These are phyloP conservation scores for Ommatoiulus sabulosus DNA, from an alignment of 2,888 invertebrate genomes.

Conservation along the genomic window DNA sequence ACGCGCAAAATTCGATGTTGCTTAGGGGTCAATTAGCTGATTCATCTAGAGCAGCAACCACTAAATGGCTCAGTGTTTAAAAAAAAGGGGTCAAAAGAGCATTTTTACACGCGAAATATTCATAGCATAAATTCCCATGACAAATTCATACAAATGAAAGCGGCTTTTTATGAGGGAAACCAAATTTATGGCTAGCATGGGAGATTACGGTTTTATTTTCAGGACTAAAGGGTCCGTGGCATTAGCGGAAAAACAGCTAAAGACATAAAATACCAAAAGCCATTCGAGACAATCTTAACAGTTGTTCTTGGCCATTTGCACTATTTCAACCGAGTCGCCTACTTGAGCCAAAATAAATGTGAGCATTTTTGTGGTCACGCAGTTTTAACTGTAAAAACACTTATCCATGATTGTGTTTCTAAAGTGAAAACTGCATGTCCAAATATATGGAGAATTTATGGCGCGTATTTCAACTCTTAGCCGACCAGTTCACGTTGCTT, in stretches of 20 bases:
- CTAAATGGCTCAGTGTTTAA: background rate
- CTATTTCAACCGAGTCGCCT: slow-evolving; percentile 26
- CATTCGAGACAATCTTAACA: background rate
- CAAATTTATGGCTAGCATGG: slow-evolving; percentile 27
- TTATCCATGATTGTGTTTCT: background rate
- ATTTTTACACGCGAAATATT: background rate
- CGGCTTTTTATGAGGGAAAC: background rate
- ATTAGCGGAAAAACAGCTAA: background rate
- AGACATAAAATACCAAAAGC: background rate
- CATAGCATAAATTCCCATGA: slow-evolving; percentile 18
- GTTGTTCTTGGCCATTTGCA: slow-evolving; percentile 16
- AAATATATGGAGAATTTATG: background rate
- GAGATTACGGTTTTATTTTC: slow-evolving; percentile 17
- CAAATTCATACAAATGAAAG: slow-evolving; percentile 8
- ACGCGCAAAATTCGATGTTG: background rate
- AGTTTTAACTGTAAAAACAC: slow-evolving; percentile 2
- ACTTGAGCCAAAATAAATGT: background rate
- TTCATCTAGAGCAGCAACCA: slow-evolving; percentile 23
- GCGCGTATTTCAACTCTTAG: background rate
- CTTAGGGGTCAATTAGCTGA: background rate
- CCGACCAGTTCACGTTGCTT: no score
- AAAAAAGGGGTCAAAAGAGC: background rate
- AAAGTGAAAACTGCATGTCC: background rate
- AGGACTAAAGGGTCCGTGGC: background rate
- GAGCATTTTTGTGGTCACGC: background rate